Evolutionary conservation across 2,888 invertebrate species (phyloP).

Genomic region (Microctonus brassicae): DNA sequence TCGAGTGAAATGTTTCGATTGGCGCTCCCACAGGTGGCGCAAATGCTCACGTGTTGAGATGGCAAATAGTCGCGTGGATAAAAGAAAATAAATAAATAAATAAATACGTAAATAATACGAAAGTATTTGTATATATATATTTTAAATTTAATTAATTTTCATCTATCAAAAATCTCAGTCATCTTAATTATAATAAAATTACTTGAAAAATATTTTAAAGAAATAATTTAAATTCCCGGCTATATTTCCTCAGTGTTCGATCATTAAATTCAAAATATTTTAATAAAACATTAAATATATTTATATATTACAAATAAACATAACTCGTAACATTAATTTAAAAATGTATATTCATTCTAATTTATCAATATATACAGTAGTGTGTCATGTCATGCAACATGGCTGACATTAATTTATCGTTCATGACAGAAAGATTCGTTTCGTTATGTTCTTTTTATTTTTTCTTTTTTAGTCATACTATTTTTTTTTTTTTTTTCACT

Average conservation of each 20-base stretch:
- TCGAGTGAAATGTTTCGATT: constrained; percentile 41
- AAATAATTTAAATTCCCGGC: too few relatives aligned
- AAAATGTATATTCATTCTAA: background rate
- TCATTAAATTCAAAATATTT: too few relatives aligned
- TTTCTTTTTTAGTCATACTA: constrained; percentile 3
- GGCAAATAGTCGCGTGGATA: background rate
- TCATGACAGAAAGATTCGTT: constrained; percentile 33
- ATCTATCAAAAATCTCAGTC: too few relatives aligned
- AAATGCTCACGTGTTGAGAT: constrained; percentile 42
- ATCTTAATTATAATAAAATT: too few relatives aligned
- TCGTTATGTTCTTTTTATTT: background rate
- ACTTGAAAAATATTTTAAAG: too few relatives aligned
- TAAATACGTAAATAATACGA: background rate
- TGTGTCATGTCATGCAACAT: background rate
- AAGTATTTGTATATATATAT: background rate
- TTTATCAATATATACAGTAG: background rate
- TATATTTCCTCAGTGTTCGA: too few relatives aligned
- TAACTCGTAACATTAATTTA: background rate
- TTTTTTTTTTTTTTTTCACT: background rate
- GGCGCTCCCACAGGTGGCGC: constrained; percentile 50
- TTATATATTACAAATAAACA: background rate
- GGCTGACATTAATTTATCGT: background rate
- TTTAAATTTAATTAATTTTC: background rate
- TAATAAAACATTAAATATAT: background rate
- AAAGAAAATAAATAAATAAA: too few relatives aligned